Conservation (phyloP, 2,113 vertebrate genomes). For the Uropsilus gracilis region DNA sequence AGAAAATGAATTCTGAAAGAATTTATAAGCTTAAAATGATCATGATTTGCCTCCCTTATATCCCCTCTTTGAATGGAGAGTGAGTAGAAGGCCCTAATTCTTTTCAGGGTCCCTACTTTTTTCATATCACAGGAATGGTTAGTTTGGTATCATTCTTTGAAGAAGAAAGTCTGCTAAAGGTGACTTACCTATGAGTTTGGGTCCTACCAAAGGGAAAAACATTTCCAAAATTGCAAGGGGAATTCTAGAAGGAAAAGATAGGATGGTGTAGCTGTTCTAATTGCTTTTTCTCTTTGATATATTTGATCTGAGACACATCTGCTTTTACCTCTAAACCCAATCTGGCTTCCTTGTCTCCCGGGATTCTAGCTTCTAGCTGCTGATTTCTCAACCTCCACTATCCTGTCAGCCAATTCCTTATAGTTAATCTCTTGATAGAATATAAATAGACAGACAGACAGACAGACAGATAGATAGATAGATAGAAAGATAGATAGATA, state of each 20-base stretch:
- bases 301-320: background rate
- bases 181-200: background rate
- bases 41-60: background rate
- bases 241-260: background rate
- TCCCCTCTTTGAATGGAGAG: rapidly evolving
- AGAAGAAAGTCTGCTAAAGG: background rate
- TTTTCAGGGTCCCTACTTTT: background rate
- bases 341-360: background rate
- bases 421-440: too few species aligned
- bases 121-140: too few species aligned
- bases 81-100: background rate
- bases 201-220: background rate
- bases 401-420: background rate
- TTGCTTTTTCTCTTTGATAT: background rate
- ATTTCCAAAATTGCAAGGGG: background rate
- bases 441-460: background rate
- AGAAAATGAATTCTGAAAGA: background rate
- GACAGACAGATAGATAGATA: too few species aligned
- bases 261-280: background rate
- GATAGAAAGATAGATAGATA: background rate
- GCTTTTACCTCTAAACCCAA: background rate
- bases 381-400: background rate
- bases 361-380: background rate
- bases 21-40: background rate
- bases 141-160: background rate